Conservation (phyloP, 2,113 vertebrate genomes). For the Trochalopteron elliotii region DNA sequence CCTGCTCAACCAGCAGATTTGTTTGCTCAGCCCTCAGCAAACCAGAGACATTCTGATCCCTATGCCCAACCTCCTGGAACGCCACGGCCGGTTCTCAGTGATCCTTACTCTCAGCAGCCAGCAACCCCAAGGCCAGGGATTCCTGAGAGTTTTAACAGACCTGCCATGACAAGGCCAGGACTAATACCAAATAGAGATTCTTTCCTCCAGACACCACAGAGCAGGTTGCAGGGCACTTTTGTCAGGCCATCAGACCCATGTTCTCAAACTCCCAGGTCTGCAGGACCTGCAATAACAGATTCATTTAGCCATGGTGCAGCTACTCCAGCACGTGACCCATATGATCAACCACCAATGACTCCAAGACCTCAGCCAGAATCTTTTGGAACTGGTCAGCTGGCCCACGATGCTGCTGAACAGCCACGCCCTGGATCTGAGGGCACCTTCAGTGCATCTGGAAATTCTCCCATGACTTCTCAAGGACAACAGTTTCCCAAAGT, state of each 20-base stretch:
- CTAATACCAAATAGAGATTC: slow-evolving; percentile 77
- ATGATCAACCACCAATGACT: slow-evolving; percentile 82
- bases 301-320: slow-evolving; percentile 74
- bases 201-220: slow-evolving; percentile 77
- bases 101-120: slow-evolving; percentile 85
- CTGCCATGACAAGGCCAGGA: slow-evolving; percentile 67
- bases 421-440: slow-evolving; percentile 75
- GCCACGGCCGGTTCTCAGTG: slow-evolving; percentile 73
- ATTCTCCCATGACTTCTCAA: slow-evolving; percentile 60
- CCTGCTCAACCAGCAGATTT: slow-evolving; percentile 75
- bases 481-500: slow-evolving; percentile 75
- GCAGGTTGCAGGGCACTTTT: slow-evolving; percentile 77
- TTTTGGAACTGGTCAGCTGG: slow-evolving; percentile 72
- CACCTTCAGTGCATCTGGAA: slow-evolving; percentile 55
- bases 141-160: slow-evolving; percentile 74
- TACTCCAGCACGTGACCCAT: slow-evolving; percentile 77
- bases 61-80: slow-evolving; percentile 84
- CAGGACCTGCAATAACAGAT: slow-evolving; percentile 77
- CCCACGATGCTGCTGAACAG: slow-evolving; percentile 79
- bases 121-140: slow-evolving; percentile 78
- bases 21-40: slow-evolving; percentile 64
- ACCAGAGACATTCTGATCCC: slow-evolving; percentile 77
- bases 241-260: slow-evolving; percentile 73
- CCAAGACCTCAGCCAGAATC: slow-evolving; percentile 75
- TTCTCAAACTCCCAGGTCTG: slow-evolving; percentile 78